Evolutionary conservation across 2,797 vertebrate genomes (phyloP).

Genomic region (Molossus alvarezi): DNA sequence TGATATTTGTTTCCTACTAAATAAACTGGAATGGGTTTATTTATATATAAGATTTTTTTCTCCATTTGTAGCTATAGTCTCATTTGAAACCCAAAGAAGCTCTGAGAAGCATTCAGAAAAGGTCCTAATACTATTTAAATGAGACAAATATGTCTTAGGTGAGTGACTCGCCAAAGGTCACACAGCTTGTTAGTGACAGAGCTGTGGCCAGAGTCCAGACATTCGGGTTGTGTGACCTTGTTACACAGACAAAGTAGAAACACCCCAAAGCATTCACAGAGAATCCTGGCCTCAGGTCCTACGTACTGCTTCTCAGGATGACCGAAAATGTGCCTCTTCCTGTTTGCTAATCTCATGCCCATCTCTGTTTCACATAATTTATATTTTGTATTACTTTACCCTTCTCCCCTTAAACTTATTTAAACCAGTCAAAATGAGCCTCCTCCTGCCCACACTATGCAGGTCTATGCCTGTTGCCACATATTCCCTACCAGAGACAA

Average conservation of each 20-base stretch:
- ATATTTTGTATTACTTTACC: not conserved
- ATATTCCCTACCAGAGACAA: not conserved
- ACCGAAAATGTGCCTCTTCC: not conserved
- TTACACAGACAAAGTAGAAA: not conserved
- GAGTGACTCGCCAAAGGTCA: not conserved
- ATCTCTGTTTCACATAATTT: not conserved
- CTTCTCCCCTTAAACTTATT: not conserved
- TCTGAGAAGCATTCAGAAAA: not conserved
- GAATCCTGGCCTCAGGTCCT: not conserved
- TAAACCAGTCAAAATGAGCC: not conserved
- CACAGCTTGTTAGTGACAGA: not conserved
- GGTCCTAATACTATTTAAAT: not conserved
- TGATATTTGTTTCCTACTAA: not conserved
- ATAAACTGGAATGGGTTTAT: conserved; percentile 8
- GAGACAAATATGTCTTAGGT: not conserved
- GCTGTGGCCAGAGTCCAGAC: not conserved
- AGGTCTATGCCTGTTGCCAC: not conserved
- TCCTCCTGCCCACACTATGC: accelerated
- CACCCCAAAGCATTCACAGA: not conserved
- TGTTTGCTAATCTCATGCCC: not conserved
- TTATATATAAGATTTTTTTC: not conserved
- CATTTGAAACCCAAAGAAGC: not conserved
- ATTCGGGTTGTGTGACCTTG: not conserved
- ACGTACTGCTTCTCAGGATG: not conserved
- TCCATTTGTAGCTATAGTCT: not conserved